Evolutionary conservation across 2,113 vertebrate species (phyloP).

Genomic region (Saiga tatarica): DNA sequence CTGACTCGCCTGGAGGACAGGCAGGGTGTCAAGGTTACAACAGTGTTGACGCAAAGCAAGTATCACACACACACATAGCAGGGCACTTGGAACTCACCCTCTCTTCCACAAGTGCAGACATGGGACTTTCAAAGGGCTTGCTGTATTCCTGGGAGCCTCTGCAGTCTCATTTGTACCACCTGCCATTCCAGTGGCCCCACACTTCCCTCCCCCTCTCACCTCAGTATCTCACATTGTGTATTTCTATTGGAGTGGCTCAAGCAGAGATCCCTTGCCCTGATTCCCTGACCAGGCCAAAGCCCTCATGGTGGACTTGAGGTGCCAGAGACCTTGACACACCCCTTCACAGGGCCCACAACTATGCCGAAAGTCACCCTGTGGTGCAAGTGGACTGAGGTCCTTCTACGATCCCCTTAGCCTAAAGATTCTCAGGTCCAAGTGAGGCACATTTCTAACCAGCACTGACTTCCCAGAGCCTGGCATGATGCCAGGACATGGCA

Average conservation of each 20-base stretch:
- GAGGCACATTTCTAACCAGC: not conserved
- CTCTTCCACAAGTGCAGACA: not conserved
- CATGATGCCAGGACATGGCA: not conserved
- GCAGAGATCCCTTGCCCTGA: not conserved
- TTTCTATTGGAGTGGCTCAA: not conserved
- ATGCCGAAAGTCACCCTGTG: not conserved
- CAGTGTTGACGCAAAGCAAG: not conserved
- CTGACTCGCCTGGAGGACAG: constrained; percentile 88
- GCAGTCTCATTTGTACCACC: not conserved
- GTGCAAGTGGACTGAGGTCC: not conserved
- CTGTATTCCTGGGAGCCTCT: not conserved
- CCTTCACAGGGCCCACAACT: not conserved
- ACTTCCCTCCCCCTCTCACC: not conserved
- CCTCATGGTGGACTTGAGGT: not conserved
- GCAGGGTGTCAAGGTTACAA: not conserved
- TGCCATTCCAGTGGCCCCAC: not conserved
- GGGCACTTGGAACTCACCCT: not conserved
- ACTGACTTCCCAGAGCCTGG: not conserved
- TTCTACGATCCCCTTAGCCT: not conserved
- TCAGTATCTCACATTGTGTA: not conserved
- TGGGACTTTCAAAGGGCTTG: not conserved
- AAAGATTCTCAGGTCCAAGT: not conserved
- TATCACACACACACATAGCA: not conserved
- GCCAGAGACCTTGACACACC: not conserved
- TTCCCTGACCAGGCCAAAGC: not conserved